phyloP scores from a whole-genome alignment of 2,113 vertebrate species.

The Laticauda laticaudata region DNA sequence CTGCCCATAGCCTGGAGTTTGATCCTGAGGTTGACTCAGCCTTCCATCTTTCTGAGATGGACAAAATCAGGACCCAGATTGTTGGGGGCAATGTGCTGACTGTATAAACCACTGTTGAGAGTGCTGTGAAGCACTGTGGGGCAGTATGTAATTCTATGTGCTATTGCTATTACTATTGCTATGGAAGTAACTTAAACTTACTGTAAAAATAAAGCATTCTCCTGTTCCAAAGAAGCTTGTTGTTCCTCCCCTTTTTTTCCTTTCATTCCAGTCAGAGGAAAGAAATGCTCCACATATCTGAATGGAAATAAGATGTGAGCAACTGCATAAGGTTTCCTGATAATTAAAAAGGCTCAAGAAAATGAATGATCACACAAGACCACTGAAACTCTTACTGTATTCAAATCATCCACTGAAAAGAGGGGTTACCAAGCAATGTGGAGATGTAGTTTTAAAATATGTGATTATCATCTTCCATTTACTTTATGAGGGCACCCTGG shows the following conservation, averaged over 20 bases:
- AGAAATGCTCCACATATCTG: conserved; percentile 83
- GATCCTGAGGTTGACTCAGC: neutral
- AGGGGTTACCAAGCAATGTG: neutral
- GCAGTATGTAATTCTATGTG: neutral
- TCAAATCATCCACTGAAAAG: neutral
- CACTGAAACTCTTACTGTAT: neutral
- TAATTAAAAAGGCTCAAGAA: neutral
- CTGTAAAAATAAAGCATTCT: conserved; percentile 85
- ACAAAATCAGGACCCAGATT: neutral
- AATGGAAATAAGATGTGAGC: neutral
- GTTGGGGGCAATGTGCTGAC: neutral
- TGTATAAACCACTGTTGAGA: neutral
- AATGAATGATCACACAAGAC: neutral
- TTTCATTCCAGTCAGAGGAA: conserved; percentile 78
- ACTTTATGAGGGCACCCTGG: neutral
- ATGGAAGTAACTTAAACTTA: conserved; percentile 54
- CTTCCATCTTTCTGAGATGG: neutral
- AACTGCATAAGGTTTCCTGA: neutral
- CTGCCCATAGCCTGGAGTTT: neutral
- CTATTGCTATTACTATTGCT: neutral
- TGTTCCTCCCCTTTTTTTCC: conserved; percentile 65
- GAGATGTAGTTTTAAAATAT: neutral
- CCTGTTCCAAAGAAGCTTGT: conserved; percentile 80
- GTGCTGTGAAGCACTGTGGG: neutral
- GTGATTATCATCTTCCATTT: neutral